Evolutionary conservation across 1,140 invertebrate species (phyloP).

Genomic region (Bilobella aurantiaca): DNA sequence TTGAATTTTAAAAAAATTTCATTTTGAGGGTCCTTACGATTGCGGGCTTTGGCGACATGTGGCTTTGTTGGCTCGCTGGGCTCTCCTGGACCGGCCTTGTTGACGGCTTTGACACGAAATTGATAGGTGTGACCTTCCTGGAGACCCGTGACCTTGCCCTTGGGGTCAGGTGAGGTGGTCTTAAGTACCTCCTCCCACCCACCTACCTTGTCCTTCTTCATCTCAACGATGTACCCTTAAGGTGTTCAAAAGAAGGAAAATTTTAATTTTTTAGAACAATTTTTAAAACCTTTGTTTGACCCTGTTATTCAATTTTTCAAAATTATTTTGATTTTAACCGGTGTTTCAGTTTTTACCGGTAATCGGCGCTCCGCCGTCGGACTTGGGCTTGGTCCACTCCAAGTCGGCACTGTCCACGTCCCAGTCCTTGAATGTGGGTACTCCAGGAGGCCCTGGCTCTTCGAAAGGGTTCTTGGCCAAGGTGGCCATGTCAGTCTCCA

Average conservation of each 20-base stretch:
- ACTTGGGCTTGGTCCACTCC: conserved; percentile 83
- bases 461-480: conserved; percentile 88
- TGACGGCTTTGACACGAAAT: conserved; percentile 82
- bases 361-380: conserved; percentile 85
- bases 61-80: conserved; percentile 78
- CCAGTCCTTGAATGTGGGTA: conserved; percentile 82
- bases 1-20: too few relatives aligned
- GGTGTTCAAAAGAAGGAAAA: too few relatives aligned
- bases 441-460: conserved; percentile 58
- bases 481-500: conserved; percentile 73
- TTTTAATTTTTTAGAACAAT: too few relatives aligned
- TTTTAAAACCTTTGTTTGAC: too few relatives aligned
- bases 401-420: conserved; percentile 84
- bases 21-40: too few relatives aligned
- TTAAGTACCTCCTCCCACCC: conserved; percentile 80
- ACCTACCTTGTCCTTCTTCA: conserved; percentile 81
- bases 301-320: too few relatives aligned
- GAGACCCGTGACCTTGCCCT: conserved; percentile 71
- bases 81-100: conserved; percentile 86
- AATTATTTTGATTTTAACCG: too few relatives aligned
- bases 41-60: conserved; percentile 77
- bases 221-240: conserved; percentile 90
- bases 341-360: too few relatives aligned
- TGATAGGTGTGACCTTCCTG: conserved; percentile 87
- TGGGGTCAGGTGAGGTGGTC: conserved; percentile 64